Base-by-base conservation (phyloP, 2,113 vertebrate species). In the Catharus minimus region DNA sequence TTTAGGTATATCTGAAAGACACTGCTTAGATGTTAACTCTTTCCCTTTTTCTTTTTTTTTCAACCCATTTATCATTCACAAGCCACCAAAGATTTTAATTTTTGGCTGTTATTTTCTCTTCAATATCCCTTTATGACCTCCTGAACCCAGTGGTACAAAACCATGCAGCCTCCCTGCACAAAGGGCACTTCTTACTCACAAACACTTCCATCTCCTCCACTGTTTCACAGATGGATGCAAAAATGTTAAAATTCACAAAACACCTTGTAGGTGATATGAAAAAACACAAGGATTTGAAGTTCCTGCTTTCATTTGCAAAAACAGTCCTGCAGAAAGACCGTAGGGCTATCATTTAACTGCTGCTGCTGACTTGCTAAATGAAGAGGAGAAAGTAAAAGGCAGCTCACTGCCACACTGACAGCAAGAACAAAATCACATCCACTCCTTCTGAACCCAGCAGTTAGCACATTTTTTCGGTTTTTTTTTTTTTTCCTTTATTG, bases 341-440 rank as follows among this genome's bases (percentile, higher is more conserved):
- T 86, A 93, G 89, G 92, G 92, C 87, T 89, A 87, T 79, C 78
- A 69, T 84, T 93, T 95, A 90, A 72, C 81, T 92, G 32, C 81
- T 82, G 81, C 89, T 92, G 95, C 92, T 94, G 92, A 92, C 86
- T 95, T 93, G 90, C 83, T 92, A 94, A 95, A 94, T 64, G 91
- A 94, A 81, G 73, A 90, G 79, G 58, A 87, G 89, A 95, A 86
- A 61, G 62, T 67, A 69, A 92, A 94, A 94, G 77, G 66, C 88
- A 82, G 62, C 62, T 93, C 90, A 65, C 13, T 75, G 61, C 80
- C 65, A 52, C 76, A 50, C 41, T 90, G 90, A 94, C 87, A 91
- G 86, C 86, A 84, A 93, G 90, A 94, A 93, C 56, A 89, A 88
- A 92, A 94, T 93, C 89, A 43, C 49, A 88, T 56, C 90, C 64